These are phyloP conservation scores for Heliconius charithonia DNA, from an alignment of 2,888 invertebrate genomes.

Conservation along the genomic window DNA sequence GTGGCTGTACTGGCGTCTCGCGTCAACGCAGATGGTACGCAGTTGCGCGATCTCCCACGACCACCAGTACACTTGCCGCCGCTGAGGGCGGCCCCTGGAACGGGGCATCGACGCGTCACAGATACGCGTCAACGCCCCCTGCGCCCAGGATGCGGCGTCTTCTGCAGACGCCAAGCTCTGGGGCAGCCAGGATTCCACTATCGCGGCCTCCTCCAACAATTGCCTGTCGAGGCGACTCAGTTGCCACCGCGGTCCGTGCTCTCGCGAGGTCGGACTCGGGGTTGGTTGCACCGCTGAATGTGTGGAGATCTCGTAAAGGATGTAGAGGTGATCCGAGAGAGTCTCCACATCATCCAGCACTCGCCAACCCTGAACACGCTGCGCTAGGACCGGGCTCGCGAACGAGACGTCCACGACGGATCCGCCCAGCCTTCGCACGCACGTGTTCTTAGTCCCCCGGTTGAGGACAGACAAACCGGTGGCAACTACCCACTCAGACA, in stretches of 20 bases:
- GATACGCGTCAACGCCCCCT: too few relatives aligned
- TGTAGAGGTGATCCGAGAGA: slow-evolving; percentile 9
- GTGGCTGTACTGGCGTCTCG: too few relatives aligned
- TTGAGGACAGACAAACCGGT: neutral
- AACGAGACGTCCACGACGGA: neutral
- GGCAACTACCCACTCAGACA: neutral
- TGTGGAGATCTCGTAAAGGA: too few relatives aligned
- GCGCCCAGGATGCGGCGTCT: neutral
- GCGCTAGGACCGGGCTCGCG: neutral
- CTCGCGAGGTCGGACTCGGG: neutral
- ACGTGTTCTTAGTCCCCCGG: neutral
- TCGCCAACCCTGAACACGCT: neutral
- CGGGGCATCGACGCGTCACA: too few relatives aligned
- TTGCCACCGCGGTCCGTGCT: slow-evolving; percentile 4
- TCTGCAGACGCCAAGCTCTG: neutral
- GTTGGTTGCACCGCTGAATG: neutral
- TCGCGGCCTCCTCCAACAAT: slow-evolving; percentile 2
- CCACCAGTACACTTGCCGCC: too few relatives aligned
- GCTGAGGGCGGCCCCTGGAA: too few relatives aligned
- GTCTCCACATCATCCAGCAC: neutral
- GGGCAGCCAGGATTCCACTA: neutral
- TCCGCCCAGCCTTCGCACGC: neutral
- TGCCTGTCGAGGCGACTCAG: neutral
- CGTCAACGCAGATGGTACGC: too few relatives aligned
- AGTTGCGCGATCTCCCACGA: too few relatives aligned